Evolutionary conservation across 1,140 invertebrate genomes (phyloP).

Genomic region (Cydia amplana): DNA sequence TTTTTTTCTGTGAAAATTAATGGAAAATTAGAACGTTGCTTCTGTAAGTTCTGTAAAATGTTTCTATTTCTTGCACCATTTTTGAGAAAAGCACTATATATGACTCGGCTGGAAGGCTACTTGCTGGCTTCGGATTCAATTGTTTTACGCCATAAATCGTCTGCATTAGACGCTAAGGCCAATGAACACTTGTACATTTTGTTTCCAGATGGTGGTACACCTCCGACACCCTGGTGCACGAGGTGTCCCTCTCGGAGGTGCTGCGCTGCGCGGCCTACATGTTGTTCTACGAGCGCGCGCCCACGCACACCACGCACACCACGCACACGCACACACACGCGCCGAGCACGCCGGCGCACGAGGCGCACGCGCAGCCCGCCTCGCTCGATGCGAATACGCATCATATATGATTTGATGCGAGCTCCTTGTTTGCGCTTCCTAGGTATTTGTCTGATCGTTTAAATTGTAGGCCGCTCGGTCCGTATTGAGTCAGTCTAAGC

Average conservation of each 20-base stretch:
- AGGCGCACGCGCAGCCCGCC: neutral
- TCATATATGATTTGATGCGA: constrained; percentile 44
- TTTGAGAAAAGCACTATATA: too few relatives aligned
- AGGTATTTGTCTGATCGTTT: neutral
- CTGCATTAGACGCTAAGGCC: too few relatives aligned
- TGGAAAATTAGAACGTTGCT: too few relatives aligned
- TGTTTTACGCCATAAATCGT: too few relatives aligned
- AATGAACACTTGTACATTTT: too few relatives aligned
- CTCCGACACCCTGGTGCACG: constrained; percentile 84
- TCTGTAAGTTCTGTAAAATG: too few relatives aligned
- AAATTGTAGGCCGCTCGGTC: neutral
- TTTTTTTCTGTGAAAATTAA: too few relatives aligned
- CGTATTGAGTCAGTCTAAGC: neutral
- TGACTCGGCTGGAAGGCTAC: too few relatives aligned
- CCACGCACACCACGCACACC: constrained; percentile 37
- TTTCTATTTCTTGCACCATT: too few relatives aligned
- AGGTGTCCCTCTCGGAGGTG: constrained; percentile 83
- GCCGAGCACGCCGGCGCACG: neutral
- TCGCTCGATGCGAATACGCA: constrained; percentile 20
- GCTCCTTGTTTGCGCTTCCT: neutral
- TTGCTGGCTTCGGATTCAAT: too few relatives aligned
- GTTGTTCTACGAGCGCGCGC: constrained; percentile 83
- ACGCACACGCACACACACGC: constrained; percentile 52
- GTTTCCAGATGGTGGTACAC: constrained; percentile 83
- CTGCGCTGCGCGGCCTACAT: constrained; percentile 84